phyloP scores from a whole-genome alignment of 1,140 invertebrate genomes.

The Apis cerana region DNA sequence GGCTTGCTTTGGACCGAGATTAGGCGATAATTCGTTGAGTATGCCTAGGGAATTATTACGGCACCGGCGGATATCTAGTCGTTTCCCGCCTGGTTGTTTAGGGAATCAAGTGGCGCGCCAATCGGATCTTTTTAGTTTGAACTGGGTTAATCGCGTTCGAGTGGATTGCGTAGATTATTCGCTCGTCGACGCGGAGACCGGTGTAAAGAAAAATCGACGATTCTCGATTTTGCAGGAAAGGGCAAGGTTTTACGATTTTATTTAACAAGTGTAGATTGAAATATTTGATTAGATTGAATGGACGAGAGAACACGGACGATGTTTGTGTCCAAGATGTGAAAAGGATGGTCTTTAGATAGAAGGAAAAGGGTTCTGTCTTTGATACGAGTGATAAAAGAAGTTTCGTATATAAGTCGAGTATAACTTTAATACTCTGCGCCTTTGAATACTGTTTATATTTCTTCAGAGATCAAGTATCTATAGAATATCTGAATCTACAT shows the following conservation, averaged over 20 bases:
- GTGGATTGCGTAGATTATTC: not conserved
- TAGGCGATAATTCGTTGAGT: conserved; percentile 57
- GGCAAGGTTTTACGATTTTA: not conserved
- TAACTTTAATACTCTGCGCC: not conserved
- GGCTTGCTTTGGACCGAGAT: conserved; percentile 38
- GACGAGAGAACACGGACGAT: no score
- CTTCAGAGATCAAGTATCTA: no score
- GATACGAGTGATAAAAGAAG: not conserved
- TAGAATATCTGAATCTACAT: no score
- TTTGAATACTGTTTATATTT: not conserved
- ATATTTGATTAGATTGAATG: not conserved
- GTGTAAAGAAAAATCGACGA: not conserved
- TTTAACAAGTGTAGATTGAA: not conserved
- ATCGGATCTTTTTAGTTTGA: not conserved
- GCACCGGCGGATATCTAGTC: not conserved
- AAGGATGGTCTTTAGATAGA: not conserved
- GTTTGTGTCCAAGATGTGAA: no score
- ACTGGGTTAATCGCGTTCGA: not conserved
- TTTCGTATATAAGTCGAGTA: not conserved
- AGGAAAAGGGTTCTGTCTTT: not conserved
- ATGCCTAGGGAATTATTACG: conserved; percentile 25
- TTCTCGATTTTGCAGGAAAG: no score
- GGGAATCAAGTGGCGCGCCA: not conserved
- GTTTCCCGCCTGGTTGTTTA: conserved; percentile 7
- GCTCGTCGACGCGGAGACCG: no score